Percentiles rank a stretch among this genome's conserved stretches.
phyloP scores from a whole-genome alignment of 2,888 invertebrate genomes.

The Dicycla oo region DNA sequence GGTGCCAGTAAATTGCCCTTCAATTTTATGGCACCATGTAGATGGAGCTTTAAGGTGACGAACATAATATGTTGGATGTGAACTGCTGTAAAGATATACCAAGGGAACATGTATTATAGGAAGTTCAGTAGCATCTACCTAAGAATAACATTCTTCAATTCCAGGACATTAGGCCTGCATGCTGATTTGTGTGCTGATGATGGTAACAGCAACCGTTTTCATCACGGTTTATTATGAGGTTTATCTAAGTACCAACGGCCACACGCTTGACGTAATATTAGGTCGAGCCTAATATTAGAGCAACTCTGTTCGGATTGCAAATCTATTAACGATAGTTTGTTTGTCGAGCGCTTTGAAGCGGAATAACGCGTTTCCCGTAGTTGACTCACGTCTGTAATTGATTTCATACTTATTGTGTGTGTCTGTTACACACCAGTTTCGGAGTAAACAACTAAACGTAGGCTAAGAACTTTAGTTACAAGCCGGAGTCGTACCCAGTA shows the following conservation, averaged over 20 bases:
- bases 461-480: slow-evolving; percentile 18
- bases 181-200: neutral
- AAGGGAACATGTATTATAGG: neutral
- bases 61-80: neutral
- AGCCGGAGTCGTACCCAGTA: neutral
- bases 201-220: neutral
- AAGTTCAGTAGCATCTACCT: no score
- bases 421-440: slow-evolving; percentile 13
- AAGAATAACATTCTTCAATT: neutral
- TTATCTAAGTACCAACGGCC: neutral
- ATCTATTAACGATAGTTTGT: slow-evolving; percentile 40
- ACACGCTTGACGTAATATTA: slow-evolving; percentile 9
- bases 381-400: slow-evolving; percentile 36
- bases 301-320: slow-evolving; percentile 31
- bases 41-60: neutral
- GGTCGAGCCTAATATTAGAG: slow-evolving; percentile 31
- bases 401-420: slow-evolving; percentile 35
- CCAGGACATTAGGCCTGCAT: neutral
- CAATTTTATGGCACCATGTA: no score
- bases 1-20: no score
- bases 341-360: slow-evolving; percentile 27
- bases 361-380: slow-evolving; percentile 27
- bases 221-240: neutral
- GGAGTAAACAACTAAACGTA: slow-evolving; percentile 36
- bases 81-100: neutral